Base-by-base conservation (phyloP, 2,888 invertebrate species). In the Eupithecia centaureata region DNA sequence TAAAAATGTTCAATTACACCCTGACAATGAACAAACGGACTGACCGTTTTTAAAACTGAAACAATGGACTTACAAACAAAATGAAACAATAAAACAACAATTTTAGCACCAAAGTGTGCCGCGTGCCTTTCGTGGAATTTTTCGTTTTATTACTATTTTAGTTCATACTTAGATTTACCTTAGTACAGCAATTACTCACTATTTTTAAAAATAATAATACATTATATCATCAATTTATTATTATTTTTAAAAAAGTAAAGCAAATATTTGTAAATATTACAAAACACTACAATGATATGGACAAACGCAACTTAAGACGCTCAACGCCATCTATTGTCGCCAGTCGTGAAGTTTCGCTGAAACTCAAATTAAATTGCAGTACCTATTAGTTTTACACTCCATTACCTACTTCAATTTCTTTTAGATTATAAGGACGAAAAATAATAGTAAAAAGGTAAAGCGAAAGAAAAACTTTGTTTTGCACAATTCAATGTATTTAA, bases 31-130 rank as follows among this genome's bases (percentile, higher is more conserved):
- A 10, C n/a, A 60, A 35, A 62, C 62, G 59, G 42, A 65, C 27
- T 51, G 22, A 10, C 61, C 61, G 58, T 61, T 68, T 51, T 27
- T 28, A 18, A 42, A n/a, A 33, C 25, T 42, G 12, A 47, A 38
- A 61, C 56, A 61, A 68, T 57, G 42, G 27, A 15, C 54, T 54
- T 4, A 62, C 64, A 65, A 59, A 68, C 22, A 57, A 38, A 33
- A 69, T 33, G 59, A 28, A 59, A 60, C 51, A 63, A 22, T 63
- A 63, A 63, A 63, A 63, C 57, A 57, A 63, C 56, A 51, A 69
- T 65, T 54, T 30, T 63, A 32, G 13, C 42, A 51, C 47, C 0
- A 51, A 61, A 32, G 42, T 30, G 33, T 42, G 63, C 63, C 63
- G 70, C 60, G 54, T 61, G 61, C 63, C 30, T 22, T 67, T 61